Base-by-base conservation (phyloP, 2,888 invertebrate species). In the Mylabris sibirica region DNA sequence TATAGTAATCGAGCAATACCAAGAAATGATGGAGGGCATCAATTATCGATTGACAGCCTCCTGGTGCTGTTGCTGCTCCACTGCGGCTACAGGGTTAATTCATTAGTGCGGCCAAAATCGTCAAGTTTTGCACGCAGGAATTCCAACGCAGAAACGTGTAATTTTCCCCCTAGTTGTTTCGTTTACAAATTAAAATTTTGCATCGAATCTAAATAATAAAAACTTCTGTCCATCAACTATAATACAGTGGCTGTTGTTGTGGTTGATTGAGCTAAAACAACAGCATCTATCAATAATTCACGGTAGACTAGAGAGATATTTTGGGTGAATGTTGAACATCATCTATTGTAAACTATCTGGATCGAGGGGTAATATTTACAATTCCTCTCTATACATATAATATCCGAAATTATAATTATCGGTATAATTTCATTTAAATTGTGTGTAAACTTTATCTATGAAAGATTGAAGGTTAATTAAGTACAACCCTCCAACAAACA, bases 211-310 rank as follows among this genome's bases (percentile, higher is more conserved):
- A 24, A n/a, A n/a, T n/a, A n/a, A 11, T 12, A 57, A 57, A 57
- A 26, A 22, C 26, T n/a, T 12, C 22, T 26, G 26, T 26, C 26
- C 26, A 26, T 57, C 57, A 57, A 57, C 14, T 6, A 14, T 14
- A 5, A 22, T n/a, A n/a, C 26, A 53, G 11, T 24, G 11, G 17
- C 49, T 22, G 24, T 24, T 26, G 14, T 57, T 14, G 24, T n/a
- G 57, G 57, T 57, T 26, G 57, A 26, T 22, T 14, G 11, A 24
- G n/a, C 57, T 14, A 57, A 57, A 57, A 57, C 57, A 57, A 57
- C 14, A 53, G 3, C 53, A 57, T 57, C 14, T 57, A 24, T 57
- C 26, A 26, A n/a, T n/a, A 26, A 57, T 57, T 57, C 2, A 57
- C 14, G 26, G 57, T 57, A 26, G 57, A 57, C 24, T 57, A 26